Evolutionary conservation across 2,888 invertebrate species (phyloP).

Genomic region (Drosophila nr. medialis): DNA sequence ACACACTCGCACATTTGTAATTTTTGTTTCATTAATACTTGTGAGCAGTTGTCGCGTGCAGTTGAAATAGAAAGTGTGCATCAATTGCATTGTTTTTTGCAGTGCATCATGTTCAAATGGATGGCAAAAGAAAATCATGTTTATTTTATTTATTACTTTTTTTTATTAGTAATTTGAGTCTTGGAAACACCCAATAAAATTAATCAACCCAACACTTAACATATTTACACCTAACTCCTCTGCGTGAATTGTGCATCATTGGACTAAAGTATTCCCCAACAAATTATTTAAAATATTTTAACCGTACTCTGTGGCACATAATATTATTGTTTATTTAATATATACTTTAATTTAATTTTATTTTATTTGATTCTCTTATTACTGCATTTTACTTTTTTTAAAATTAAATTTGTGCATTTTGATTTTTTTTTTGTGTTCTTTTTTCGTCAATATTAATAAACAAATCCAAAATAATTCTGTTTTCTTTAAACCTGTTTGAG

Average conservation of each 20-base stretch:
- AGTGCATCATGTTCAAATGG: slow-evolving; percentile 25
- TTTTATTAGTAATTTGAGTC: neutral
- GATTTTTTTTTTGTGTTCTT: too few relatives aligned
- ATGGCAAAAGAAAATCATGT: neutral
- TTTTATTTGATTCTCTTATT: neutral
- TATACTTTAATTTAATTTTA: neutral
- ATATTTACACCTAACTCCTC: neutral
- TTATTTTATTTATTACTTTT: neutral
- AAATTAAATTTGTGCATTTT: neutral
- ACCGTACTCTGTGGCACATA: neutral
- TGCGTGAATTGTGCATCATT: neutral
- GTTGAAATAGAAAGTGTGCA: slow-evolving; percentile 72
- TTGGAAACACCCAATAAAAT: neutral
- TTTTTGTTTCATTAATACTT: slow-evolving; percentile 28
- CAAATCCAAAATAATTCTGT: too few relatives aligned
- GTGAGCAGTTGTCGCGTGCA: slow-evolving; percentile 66
- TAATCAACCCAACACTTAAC: neutral
- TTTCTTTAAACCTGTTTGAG: too few relatives aligned
- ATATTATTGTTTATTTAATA: neutral
- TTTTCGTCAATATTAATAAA: too few relatives aligned
- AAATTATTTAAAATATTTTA: neutral
- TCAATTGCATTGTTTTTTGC: slow-evolving; percentile 69
- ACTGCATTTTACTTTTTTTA: neutral
- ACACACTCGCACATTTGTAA: neutral
- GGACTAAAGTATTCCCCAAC: neutral